A percentile compares a stretch with the other conserved stretches of the same genome.
These are phyloP conservation scores for Calephelis virginiensis DNA, from an alignment of 1,140 invertebrate genomes.

Conservation along the genomic window DNA sequence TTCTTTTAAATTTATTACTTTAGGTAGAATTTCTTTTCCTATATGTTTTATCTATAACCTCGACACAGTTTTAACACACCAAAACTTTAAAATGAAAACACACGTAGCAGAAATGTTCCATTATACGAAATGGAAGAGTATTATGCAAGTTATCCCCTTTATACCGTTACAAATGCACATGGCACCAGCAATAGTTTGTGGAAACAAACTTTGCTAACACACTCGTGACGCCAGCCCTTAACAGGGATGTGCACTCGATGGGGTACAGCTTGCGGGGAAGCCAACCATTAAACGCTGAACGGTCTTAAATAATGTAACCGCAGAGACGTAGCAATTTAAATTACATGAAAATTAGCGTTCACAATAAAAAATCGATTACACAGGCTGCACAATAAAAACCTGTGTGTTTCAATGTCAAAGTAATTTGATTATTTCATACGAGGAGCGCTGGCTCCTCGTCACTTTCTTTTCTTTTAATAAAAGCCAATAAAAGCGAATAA, in stretches of 20 bases:
- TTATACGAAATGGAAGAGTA: background rate
- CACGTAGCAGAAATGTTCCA: too few species aligned
- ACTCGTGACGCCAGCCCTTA: slow-evolving; percentile 31
- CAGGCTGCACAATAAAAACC: too few species aligned
- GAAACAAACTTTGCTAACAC: slow-evolving; percentile 31
- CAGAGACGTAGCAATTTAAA: background rate
- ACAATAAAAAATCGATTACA: background rate
- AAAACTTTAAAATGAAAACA: too few species aligned
- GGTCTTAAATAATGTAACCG: background rate
- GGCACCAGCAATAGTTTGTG: slow-evolving; percentile 17
- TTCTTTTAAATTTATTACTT: too few species aligned
- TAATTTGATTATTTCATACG: too few species aligned
- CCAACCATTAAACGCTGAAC: slow-evolving; percentile 12
- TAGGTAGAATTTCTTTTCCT: too few species aligned
- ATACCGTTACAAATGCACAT: background rate
- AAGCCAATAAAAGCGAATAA: too few species aligned
- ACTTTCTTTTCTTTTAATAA: too few species aligned
- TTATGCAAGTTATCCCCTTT: background rate
- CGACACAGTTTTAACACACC: too few species aligned
- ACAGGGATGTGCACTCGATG: slow-evolving; percentile 45
- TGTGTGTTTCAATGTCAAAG: too few species aligned
- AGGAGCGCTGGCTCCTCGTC: too few species aligned
- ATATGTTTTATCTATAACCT: too few species aligned
- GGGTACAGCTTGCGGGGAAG: slow-evolving; percentile 18
- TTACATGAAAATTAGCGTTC: background rate